These are phyloP conservation scores for Motacilla alba DNA, from an alignment of 2,113 vertebrate species.

Conservation along the genomic window DNA sequence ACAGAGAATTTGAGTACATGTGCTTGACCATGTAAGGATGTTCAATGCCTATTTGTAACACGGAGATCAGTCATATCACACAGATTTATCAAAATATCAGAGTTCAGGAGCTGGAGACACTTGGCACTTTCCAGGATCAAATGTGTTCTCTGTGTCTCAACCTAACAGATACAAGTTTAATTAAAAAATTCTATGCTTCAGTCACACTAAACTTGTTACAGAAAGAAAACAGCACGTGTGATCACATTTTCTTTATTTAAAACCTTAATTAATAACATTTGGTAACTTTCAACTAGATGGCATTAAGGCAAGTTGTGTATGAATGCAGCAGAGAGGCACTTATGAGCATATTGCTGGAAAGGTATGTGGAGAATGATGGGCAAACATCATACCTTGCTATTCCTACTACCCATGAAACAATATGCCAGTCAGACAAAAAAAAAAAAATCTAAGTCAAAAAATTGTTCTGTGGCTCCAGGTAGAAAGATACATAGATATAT, in stretches of 20 bases:
- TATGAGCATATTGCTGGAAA: neutral
- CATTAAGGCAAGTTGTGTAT: neutral
- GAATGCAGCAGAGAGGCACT: neutral
- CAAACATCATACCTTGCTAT: neutral
- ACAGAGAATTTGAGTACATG: neutral
- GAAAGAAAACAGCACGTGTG: neutral
- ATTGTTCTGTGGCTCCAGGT: neutral
- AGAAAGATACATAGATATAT: neutral
- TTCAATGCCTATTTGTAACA: neutral
- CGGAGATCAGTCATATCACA: neutral
- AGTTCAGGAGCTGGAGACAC: neutral
- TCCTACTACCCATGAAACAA: neutral
- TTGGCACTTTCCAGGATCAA: neutral
- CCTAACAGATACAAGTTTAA: neutral
- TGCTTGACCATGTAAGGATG: neutral
- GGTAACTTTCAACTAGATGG: neutral
- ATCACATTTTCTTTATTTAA: neutral
- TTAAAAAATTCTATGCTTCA: neutral
- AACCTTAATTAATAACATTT: neutral
- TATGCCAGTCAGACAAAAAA: neutral
- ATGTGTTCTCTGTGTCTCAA: neutral
- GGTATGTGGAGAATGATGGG: neutral
- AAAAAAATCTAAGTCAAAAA: neutral
- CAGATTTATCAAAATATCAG: neutral
- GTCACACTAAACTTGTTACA: neutral